Base-by-base conservation (phyloP, 2,888 invertebrate genomes). In the Celastrina argiolus region DNA sequence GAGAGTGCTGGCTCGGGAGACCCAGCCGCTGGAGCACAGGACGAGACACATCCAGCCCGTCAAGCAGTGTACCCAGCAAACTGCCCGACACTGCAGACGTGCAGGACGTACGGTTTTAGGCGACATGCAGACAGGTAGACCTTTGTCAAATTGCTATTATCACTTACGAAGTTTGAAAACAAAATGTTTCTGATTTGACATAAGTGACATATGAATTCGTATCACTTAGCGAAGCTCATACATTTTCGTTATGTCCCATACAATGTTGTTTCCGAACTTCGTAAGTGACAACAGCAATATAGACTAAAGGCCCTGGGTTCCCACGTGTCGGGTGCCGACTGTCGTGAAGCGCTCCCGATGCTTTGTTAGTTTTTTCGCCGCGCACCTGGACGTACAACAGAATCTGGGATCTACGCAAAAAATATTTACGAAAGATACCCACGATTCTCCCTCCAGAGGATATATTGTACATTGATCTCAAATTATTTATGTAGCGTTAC, bases 51-150 rank as follows among this genome's bases (percentile, higher is more conserved):
- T 76, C 1, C 84, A 79, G 45, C 80, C 81, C 2, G 74, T 77
- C 72, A 89, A 91, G 71, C 88, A 84, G 66, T 72, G 80, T 58
- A 70, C 84, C 0, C 73, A 82, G 3, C 87, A 84, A 66, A 90
- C 81, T 90, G 2, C 92, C 94, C 0, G 90, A 92, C 69, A 94
- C 94, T 2, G 94, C 94, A 41, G 94, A 94, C 74, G 93, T 94
- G 12, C 92, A 93, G 71, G 93, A 94, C 76, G 92, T 94, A 66
- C 89, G 90, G 72, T 93, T 93, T 78, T 93, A 84, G 92, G n/a
- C n/a, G n/a, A n/a, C n/a, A n/a, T n/a, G n/a, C n/a, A n/a, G n/a
- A n/a, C n/a, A n/a, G n/a, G n/a, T n/a, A n/a, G n/a, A n/a, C n/a
- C n/a, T n/a, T n/a, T n/a, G n/a, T n/a, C n/a, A n/a, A n/a, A n/a